phyloP scores from a whole-genome alignment of 2,888 invertebrate species.

The Callimorpha dominula region DNA sequence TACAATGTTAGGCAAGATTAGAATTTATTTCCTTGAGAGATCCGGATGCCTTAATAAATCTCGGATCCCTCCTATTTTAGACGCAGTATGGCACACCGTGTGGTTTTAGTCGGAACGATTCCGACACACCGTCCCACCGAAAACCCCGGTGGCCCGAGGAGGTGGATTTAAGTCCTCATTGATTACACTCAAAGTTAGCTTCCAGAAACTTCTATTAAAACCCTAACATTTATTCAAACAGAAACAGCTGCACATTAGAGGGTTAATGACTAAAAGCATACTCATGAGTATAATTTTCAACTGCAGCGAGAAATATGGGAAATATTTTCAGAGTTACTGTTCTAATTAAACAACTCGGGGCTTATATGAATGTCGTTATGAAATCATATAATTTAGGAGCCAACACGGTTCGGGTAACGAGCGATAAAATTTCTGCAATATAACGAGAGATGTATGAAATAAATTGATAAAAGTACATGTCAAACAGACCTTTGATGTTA shows the following conservation, averaged over 20 bases:
- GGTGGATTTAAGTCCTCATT: too few relatives aligned
- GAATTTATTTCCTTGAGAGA: background rate
- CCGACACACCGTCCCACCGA: too few relatives aligned
- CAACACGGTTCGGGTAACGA: conserved; percentile 5
- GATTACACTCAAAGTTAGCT: background rate
- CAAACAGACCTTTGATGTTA: conserved; percentile 22
- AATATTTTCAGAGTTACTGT: conserved; percentile 2
- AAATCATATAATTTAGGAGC: conserved; percentile 20
- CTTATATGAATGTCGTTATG: conserved; percentile 14
- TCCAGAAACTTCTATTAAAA: background rate
- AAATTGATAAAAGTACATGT: conserved; percentile 26
- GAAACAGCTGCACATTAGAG: background rate
- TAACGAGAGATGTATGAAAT: conserved; percentile 20
- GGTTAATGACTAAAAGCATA: background rate
- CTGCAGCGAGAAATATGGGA: background rate
- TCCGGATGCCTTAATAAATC: too few relatives aligned
- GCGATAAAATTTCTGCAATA: conserved; percentile 15
- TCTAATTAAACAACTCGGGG: conserved; percentile 5
- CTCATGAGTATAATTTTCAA: background rate
- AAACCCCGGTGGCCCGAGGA: too few relatives aligned
- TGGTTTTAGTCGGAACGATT: too few relatives aligned
- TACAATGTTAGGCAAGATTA: background rate
- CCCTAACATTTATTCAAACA: background rate
- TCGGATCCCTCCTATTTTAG: too few relatives aligned
- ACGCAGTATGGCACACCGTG: too few relatives aligned